These are phyloP conservation scores for Aythya baeri DNA, from an alignment of 2,113 vertebrate genomes.

Conservation along the genomic window DNA sequence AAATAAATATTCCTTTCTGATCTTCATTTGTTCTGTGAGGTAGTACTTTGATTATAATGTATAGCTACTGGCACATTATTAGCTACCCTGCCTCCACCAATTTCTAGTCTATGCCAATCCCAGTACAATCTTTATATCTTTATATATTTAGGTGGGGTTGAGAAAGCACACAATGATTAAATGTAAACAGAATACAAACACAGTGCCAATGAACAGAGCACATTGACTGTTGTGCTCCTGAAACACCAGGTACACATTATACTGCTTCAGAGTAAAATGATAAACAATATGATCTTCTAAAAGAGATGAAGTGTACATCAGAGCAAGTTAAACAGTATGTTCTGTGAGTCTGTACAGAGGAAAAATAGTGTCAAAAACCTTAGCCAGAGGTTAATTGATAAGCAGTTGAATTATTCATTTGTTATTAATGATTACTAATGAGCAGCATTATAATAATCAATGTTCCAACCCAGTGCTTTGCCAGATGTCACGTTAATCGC, in stretches of 20 bases:
- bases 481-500: conserved; percentile 75
- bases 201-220: neutral
- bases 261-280: conserved; percentile 4
- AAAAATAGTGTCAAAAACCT: conserved; percentile 31
- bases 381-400: conserved; percentile 72
- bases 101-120: neutral
- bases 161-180: neutral
- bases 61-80: neutral
- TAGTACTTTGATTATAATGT: neutral
- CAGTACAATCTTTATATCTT: neutral
- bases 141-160: neutral
- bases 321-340: conserved; percentile 14
- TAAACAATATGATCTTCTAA: conserved; percentile 7
- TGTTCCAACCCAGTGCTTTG: conserved; percentile 67
- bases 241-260: neutral
- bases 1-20: neutral
- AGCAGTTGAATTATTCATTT: conserved; percentile 71
- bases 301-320: conserved; percentile 21
- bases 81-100: neutral
- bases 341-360: conserved; percentile 3
- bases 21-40: neutral
- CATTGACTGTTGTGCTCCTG: neutral
- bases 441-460: conserved; percentile 73
- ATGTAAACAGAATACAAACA: neutral
- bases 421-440: conserved; percentile 76